Base-by-base conservation (phyloP, 2,797 vertebrate genomes). In the Spinus pinus region DNA sequence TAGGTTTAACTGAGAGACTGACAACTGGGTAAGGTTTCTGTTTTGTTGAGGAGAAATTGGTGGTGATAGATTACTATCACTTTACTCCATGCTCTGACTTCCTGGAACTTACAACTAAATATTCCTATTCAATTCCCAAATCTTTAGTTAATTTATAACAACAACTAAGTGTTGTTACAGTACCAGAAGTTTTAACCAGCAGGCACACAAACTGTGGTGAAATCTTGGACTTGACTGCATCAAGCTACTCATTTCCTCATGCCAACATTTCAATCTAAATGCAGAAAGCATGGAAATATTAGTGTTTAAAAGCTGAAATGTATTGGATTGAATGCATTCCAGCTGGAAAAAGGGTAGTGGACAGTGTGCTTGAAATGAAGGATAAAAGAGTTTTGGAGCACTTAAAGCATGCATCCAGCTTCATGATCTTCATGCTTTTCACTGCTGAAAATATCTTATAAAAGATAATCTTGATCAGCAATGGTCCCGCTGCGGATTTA, bases 371-470 rank as follows among this genome's bases (percentile, higher is more conserved):
- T 93, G 72, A 95, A 94, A 95, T 60, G 41, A 95, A 91, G 51
- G 60, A 95, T 98, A 91, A 96, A 97, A 96, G 85, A 82, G 80
- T 97, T 96, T 60, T 95, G 94, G 91, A 97, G 96, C 88, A 95
- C 92, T 97, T 96, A 90, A 88, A 93, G 94, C 89, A 23, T 42
- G 77, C 53, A 20, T 86, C 96, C 93, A 92, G 60, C 60, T 88
- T 97, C 90, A 82, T 73, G 90, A 96, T 97, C 87, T 96, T 97
- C 95, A 71, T 95, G 92, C 85, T 71, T 96, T 93, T 92, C 87
- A 92, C 83, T 95, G 97, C 96, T 93, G 93, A 95, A 97, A 97
- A 97, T 92, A 95, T 94, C 94, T 97, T 94, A 89, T 96, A 97
- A 97, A 97, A 93, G 67, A 96, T 96, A 93, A 96, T 94, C 87